Conservation (phyloP, 2,797 vertebrate genomes). For the Spinus pinus region DNA sequence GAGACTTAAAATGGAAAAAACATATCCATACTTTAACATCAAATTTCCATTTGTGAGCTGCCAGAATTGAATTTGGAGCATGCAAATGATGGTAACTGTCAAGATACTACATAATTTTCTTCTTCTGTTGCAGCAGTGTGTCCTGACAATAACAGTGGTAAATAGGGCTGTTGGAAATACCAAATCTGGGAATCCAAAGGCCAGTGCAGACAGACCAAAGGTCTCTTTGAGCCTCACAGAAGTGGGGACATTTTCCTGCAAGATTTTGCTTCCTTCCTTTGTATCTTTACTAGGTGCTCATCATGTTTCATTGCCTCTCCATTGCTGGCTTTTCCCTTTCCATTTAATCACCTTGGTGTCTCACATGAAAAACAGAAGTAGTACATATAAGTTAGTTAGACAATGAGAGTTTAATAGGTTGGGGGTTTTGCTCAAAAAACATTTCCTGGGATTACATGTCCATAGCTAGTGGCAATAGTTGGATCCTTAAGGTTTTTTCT, state of each 20-base stretch:
- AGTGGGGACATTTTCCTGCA: background rate
- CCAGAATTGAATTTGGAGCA: background rate
- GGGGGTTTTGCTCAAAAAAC: background rate
- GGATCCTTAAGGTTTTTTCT: background rate
- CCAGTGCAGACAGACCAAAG: background rate
- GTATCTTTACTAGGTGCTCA: background rate
- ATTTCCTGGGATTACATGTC: background rate
- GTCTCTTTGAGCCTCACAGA: background rate
- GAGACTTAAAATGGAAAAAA: background rate
- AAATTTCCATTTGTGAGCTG: background rate
- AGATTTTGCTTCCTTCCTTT: background rate
- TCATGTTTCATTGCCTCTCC: background rate
- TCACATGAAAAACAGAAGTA: background rate
- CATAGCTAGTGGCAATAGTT: background rate
- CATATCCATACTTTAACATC: background rate
- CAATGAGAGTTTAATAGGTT: background rate
- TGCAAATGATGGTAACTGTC: background rate
- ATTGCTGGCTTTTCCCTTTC: background rate
- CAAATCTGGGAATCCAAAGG: background rate
- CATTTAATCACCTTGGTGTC: background rate
- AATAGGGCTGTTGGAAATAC: background rate
- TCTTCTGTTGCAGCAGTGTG: background rate
- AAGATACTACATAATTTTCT: background rate
- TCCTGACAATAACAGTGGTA: background rate
- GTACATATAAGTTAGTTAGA: background rate